A percentile compares a stretch with the other conserved stretches of the same genome.
phyloP scores from a whole-genome alignment of 1,140 invertebrate species.

The Argopecten irradians region DNA sequence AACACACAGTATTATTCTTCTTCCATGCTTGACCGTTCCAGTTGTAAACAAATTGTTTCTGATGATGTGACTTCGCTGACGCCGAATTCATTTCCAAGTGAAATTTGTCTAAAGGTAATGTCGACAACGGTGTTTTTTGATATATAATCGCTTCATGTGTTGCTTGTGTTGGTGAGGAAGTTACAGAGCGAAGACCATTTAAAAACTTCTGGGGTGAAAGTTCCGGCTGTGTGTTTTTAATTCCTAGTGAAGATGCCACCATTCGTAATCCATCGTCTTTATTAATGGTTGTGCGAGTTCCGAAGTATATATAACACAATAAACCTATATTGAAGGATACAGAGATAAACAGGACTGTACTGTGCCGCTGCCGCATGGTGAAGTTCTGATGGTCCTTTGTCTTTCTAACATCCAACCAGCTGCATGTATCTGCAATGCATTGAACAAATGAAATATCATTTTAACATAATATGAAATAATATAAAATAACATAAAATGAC shows the following conservation, averaged over 20 bases:
- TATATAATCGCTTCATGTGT: background rate
- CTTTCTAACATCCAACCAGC: too few species aligned
- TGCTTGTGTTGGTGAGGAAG: background rate
- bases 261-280: background rate
- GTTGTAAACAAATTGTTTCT: background rate
- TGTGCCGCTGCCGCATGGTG: background rate
- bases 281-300: background rate
- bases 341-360: background rate
- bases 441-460: too few species aligned
- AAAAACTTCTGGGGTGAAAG: background rate
- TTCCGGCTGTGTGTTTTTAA: background rate
- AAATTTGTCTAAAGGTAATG: background rate
- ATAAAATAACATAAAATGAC: too few species aligned
- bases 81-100: too few species aligned
- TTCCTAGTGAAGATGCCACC: background rate
- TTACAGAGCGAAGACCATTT: background rate
- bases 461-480: too few species aligned
- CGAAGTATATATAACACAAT: background rate
- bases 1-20: constrained; percentile 27
- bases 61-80: background rate
- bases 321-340: background rate
- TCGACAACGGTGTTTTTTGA: background rate
- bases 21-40: constrained; percentile 11
- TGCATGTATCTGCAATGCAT: too few species aligned
- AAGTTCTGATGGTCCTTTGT: background rate